A percentile compares a stretch with the other conserved stretches of the same genome.
These are phyloP conservation scores for Carcharodon carcharias DNA, from an alignment of 2,797 vertebrate genomes.

Conservation along the genomic window DNA sequence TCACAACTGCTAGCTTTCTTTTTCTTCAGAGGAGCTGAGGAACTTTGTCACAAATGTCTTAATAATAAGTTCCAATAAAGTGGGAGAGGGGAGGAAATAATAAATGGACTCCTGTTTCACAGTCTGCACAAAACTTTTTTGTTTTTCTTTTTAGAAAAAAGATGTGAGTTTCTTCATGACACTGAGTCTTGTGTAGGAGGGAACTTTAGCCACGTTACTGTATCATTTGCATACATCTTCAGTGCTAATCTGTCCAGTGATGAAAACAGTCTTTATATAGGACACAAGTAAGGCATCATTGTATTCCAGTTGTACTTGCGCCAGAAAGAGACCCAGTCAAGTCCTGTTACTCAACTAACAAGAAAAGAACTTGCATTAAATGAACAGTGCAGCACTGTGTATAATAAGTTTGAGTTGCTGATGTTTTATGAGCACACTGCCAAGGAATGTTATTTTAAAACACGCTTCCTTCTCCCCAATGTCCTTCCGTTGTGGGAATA, in stretches of 20 bases:
- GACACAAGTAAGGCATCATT: constrained; percentile 32
- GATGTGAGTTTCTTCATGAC: constrained; percentile 31
- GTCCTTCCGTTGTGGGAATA: constrained; percentile 29
- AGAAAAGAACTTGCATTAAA: constrained; percentile 26
- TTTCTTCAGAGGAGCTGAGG: neutral
- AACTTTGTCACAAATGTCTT: neutral
- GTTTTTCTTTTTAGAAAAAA: neutral
- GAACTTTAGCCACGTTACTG: constrained; percentile 20
- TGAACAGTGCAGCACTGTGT: constrained; percentile 24
- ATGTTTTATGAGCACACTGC: constrained; percentile 28
- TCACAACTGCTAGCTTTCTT: neutral
- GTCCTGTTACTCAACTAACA: constrained; percentile 22
- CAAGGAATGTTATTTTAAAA: constrained; percentile 27
- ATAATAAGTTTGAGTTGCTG: constrained; percentile 30
- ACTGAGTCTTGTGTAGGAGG: constrained; percentile 16
- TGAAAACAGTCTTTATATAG: constrained; percentile 35
- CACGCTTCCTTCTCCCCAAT: constrained; percentile 29
- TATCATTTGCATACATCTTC: constrained; percentile 32
- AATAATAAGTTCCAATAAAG: neutral
- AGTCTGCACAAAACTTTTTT: neutral
- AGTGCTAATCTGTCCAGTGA: constrained; percentile 20
- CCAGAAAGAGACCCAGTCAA: constrained; percentile 23
- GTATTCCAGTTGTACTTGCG: constrained; percentile 4
- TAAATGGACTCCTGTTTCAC: constrained; percentile 2
- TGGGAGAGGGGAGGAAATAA: neutral